A percentile compares a stretch with the other conserved stretches of the same genome.
Evolutionary conservation across 1,140 invertebrate species (phyloP).

Genomic region (Leptopilina boulardi): DNA sequence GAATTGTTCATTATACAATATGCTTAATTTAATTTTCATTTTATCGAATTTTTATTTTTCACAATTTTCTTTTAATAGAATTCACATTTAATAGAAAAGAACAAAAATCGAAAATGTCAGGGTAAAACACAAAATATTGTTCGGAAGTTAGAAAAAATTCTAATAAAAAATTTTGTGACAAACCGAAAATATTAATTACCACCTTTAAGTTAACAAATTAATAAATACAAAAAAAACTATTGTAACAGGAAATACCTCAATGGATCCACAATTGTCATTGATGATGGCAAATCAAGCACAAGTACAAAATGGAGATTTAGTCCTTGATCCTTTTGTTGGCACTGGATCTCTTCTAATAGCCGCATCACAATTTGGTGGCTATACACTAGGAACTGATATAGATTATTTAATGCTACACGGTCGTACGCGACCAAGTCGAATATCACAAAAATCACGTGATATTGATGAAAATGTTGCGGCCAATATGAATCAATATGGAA

Average conservation of each 20-base stretch:
- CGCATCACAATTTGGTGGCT: constrained; percentile 93
- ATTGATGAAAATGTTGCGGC: constrained; percentile 89
- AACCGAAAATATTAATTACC: too few species aligned
- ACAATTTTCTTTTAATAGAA: too few species aligned
- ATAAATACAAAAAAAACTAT: background rate
- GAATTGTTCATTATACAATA: too few species aligned
- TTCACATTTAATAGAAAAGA: too few species aligned
- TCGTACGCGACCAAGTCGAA: constrained; percentile 86
- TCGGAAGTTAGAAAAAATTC: too few species aligned
- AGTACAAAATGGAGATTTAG: constrained; percentile 83
- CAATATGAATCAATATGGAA: constrained; percentile 92
- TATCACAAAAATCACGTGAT: constrained; percentile 86
- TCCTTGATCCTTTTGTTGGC: constrained; percentile 97
- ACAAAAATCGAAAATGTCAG: too few species aligned
- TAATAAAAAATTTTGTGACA: too few species aligned
- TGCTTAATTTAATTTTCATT: too few species aligned
- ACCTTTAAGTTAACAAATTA: too few species aligned
- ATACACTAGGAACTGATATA: constrained; percentile 94
- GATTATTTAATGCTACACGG: constrained; percentile 95
- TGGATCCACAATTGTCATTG: constrained; percentile 95
- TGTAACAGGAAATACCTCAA: constrained; percentile 91
- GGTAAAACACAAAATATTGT: too few species aligned
- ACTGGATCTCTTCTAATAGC: constrained; percentile 94
- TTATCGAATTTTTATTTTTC: too few species aligned
- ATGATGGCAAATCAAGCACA: constrained; percentile 96